These are phyloP conservation scores for Camponotus vicinus DNA, from an alignment of 1,140 invertebrate species.

Conservation along the genomic window DNA sequence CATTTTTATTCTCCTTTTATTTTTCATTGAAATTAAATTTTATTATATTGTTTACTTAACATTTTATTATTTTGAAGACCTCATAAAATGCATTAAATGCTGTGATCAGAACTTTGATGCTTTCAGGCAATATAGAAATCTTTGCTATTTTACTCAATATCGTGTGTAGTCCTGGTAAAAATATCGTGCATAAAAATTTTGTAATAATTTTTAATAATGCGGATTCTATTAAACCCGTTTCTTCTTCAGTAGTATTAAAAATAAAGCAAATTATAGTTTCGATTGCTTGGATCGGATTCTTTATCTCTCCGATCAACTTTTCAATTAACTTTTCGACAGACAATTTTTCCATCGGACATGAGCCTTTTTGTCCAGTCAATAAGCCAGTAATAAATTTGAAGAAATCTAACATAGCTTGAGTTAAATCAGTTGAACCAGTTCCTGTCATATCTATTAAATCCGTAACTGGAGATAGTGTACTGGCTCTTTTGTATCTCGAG, in stretches of 20 bases:
- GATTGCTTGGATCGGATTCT: not conserved
- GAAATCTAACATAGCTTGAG: not conserved
- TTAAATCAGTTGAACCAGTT: not conserved
- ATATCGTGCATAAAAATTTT: not conserved
- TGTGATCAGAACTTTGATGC: rapidly evolving
- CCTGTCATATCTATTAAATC: too few relatives aligned
- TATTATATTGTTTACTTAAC: too few relatives aligned
- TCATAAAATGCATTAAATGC: rapidly evolving
- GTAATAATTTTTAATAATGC: not conserved
- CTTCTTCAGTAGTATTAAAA: not conserved
- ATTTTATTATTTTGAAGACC: too few relatives aligned
- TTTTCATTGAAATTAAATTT: too few relatives aligned
- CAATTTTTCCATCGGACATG: not conserved
- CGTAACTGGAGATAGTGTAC: not conserved
- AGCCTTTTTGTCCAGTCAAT: not conserved
- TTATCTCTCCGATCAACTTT: not conserved
- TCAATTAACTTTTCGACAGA: not conserved
- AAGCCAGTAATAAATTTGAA: rapidly evolving
- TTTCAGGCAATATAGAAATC: not conserved
- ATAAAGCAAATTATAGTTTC: not conserved
- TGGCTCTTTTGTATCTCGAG: conserved; percentile 19
- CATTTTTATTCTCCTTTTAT: too few relatives aligned
- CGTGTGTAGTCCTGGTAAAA: not conserved
- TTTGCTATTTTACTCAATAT: not conserved
- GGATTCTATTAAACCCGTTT: not conserved